A percentile compares a stretch with the other conserved stretches of the same genome.
Conservation (phyloP, 2,888 invertebrate species). For the Halictus quadricinctus region DNA sequence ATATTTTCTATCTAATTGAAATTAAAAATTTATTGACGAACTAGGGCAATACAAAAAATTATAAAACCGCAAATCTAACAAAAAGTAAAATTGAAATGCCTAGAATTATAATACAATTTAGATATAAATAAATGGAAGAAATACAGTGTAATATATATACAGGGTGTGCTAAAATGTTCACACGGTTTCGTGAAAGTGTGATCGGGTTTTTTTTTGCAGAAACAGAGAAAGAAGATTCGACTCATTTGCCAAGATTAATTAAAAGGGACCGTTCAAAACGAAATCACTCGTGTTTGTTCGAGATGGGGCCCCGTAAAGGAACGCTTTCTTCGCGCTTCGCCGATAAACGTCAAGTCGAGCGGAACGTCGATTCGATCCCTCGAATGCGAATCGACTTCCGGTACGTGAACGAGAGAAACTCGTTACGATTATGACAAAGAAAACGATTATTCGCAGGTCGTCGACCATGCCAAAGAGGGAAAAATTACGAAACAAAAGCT, state of each 20-base stretch:
- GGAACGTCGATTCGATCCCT: conserved; percentile 12
- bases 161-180: neutral
- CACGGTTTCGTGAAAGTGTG: neutral
- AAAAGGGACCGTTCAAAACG: neutral
- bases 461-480: neutral
- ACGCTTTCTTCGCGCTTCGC: neutral
- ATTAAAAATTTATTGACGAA: too few species aligned
- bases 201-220: neutral
- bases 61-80: too few species aligned
- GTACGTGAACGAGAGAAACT: conserved; percentile 4
- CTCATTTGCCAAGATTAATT: neutral
- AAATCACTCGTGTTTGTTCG: neutral
- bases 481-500: neutral
- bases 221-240: neutral
- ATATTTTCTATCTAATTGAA: too few species aligned
- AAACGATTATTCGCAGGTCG: neutral
- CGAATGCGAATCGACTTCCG: conserved; percentile 1
- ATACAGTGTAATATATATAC: neutral
- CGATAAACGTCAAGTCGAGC: neutral
- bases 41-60: too few species aligned
- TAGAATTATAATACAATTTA: too few species aligned
- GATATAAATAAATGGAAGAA: neutral
- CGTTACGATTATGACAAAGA: conserved; percentile 6
- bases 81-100: too few species aligned
- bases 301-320: neutral